phyloP scores from a whole-genome alignment of 2,113 vertebrate species.

The Antechinus flavipes region DNA sequence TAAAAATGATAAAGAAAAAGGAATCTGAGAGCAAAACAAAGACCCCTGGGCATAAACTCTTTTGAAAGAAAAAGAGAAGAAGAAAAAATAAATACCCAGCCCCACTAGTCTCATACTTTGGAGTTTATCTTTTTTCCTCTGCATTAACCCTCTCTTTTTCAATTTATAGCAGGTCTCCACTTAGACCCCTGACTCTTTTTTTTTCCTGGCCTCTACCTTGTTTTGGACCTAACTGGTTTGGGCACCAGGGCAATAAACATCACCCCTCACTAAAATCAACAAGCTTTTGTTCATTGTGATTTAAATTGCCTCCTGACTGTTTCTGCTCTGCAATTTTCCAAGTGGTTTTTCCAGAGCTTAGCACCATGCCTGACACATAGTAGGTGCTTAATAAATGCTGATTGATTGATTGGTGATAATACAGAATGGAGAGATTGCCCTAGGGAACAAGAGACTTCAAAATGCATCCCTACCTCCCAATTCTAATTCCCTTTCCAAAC shows the following conservation, averaged over 20 bases:
- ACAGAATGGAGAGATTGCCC: conserved; percentile 52
- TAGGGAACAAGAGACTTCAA: conserved; percentile 57
- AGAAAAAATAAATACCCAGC: not conserved
- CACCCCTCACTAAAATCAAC: conserved; percentile 69
- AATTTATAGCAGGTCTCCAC: conserved; percentile 16
- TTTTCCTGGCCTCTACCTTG: not conserved
- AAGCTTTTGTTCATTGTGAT: conserved; percentile 52
- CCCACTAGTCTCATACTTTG: not conserved
- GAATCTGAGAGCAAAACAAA: not conserved
- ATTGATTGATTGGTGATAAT: conserved; percentile 43
- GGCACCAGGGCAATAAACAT: conserved; percentile 68
- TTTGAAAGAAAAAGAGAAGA: not conserved
- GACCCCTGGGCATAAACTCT: not conserved
- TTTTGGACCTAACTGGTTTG: conserved; percentile 44
- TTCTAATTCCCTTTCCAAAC: conserved; percentile 64
- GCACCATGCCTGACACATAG: not conserved
- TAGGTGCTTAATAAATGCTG: not conserved
- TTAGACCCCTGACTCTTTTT: conserved; percentile 13
- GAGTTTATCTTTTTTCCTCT: not conserved
- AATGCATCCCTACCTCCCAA: conserved; percentile 62
- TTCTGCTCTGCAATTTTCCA: not conserved
- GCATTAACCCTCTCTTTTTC: not conserved
- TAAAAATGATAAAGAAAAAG: not conserved
- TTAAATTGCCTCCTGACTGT: conserved; percentile 50
- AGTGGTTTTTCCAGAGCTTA: not conserved